Evolutionary conservation across 2,888 invertebrate genomes (phyloP), one percentile per base, ranked within the genome.

Genomic region (Cosmia pyralina): DNA sequence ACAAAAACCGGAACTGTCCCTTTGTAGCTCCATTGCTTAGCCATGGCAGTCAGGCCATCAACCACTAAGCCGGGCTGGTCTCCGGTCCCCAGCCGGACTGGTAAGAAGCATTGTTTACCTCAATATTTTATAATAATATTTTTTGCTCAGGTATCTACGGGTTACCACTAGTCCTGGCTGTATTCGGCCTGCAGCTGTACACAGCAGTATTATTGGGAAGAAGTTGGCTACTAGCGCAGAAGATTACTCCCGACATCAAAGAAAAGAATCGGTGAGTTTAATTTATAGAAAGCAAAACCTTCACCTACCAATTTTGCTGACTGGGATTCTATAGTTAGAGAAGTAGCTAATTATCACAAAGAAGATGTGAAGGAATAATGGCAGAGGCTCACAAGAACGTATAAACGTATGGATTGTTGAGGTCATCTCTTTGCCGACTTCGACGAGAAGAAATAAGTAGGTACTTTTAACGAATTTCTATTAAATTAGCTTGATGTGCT

Each of bases 161-260:
- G 1, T 94, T 98, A 48, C 97, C 98, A 0, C 88, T 98, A 78
- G 97, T 98, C 58, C 81, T 97, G 48, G 88, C 97, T 4, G 97
- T 98, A 59, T 97, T 98, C 78, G 94, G 96, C 0, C 91, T 98
- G 63, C 98, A 98, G 96, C 96, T 98, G 67, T 98, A 98, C 90
- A 98, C 98, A 0, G 98, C 98, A 0, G 96, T 97, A 50, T 93
- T 98, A 55, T 96, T 99, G 28, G 98, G 98, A 0, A 97, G 97
- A 85, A 97, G 98, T 91, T 99, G 99, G 99, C 95, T 97, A 0
- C 97, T 98, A 64, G 98, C 98, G 0, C 97, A 97, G 90, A 94
- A 97, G 76, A 94, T 98, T 75, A 96, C 97, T 82, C 97, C 98
- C 0, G 93, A 95, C n/a, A 97, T 98, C 78, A 94, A 96, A 38